Base-by-base conservation (phyloP, 2,113 vertebrate species). In the Tetraodon nigroviridis region DNA sequence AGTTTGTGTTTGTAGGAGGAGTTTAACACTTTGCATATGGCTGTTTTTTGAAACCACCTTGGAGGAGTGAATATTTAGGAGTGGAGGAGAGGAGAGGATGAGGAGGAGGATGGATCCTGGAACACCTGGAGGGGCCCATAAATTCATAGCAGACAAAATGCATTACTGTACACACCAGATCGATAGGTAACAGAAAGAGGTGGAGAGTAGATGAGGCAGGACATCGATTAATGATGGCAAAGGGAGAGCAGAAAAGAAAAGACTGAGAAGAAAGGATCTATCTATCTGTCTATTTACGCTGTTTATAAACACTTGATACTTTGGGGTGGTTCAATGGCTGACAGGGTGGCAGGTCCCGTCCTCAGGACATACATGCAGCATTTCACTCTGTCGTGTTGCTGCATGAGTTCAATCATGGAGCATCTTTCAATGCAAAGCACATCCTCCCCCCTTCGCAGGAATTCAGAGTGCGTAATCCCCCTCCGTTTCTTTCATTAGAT, bases 121-220 rank as follows among this genome's bases (percentile, higher is more conserved):
- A 71, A 68, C 64, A 58, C 70, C 62, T 24, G 29, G 52, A 63
- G 69, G 75, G 66, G 22, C 54, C 51, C 66, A 82, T 80, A 72
- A 62, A 83, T 82, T 66, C 15, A 64, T 62, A 50, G 70, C 22
- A 65, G 54, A 61, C 57, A 77, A 67, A 75, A 78, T 75, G 44
- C 8, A 82, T 72, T 62, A 76, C 49, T 71, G 58, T 75, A 68
- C 64, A 66, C 65, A 55, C 15, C 48, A 53, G 60, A 78, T 83
- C 73, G 71, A 80, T 70, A 74, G 55, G 27, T 63, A 59, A 71
- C 67, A 55, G 65, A 71, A 75, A 59, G 14, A 56, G 40, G 27
- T 29, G 16, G 7, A 15, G 55, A 53, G 42, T 4, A 18, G 19
- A 48, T 1, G 14, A 57, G 7, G 18, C 21, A 11, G n/a, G 44